These are phyloP conservation scores for Epizoanthus scotinus DNA, from an alignment of 92 coral and sea anemone genomes.

Conservation along the genomic window DNA sequence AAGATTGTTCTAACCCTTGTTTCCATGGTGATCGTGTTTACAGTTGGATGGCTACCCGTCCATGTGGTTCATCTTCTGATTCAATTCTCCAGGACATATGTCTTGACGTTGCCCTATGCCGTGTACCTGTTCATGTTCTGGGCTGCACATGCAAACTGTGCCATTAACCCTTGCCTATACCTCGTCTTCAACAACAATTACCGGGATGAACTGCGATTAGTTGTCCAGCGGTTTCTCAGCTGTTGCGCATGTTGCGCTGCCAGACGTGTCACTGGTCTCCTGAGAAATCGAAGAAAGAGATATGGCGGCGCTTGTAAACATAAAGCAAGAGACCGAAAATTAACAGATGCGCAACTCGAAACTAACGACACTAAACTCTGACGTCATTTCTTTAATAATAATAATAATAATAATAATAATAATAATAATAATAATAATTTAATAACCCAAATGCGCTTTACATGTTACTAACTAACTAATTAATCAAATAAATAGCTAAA, in stretches of 20 bases:
- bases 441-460: no score
- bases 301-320: background rate
- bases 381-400: no score
- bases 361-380: slow-evolving; percentile 18
- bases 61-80: slow-evolving; percentile 30
- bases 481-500: no score
- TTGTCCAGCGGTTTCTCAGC: background rate
- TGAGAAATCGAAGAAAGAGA: background rate
- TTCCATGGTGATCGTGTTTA: slow-evolving; percentile 35
- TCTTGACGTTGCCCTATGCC: background rate
- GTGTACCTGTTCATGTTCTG: slow-evolving; percentile 35
- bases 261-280: background rate
- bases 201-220: background rate
- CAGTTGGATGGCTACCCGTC: slow-evolving; percentile 25
- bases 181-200: slow-evolving; percentile 25
- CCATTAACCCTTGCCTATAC: slow-evolving; percentile 28
- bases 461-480: no score
- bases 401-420: no score
- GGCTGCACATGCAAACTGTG: slow-evolving; percentile 32
- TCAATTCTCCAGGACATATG: slow-evolving; percentile 20
- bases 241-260: background rate
- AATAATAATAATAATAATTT: no score
- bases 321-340: background rate
- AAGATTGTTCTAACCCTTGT: slow-evolving; percentile 22
- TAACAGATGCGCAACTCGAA: background rate